A percentile compares a stretch with the other conserved stretches of the same genome.
Evolutionary conservation across 2,888 invertebrate species (phyloP).

Genomic region (Nymphalis c-album): DNA sequence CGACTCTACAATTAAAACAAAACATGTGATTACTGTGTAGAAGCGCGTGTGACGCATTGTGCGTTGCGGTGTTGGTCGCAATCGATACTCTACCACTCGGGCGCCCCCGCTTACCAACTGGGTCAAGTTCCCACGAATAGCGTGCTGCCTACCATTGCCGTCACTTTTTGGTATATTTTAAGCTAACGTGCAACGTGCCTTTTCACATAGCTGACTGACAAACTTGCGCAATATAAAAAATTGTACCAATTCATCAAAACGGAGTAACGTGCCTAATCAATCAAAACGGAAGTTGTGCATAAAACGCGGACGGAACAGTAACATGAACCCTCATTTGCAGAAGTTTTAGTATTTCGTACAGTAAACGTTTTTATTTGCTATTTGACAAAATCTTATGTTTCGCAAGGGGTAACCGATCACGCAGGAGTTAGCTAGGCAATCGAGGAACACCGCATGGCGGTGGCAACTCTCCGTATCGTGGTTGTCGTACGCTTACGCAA

Average conservation of each 20-base stretch:
- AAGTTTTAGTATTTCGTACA: background rate
- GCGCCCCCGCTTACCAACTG: constrained; percentile 66
- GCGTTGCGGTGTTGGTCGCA: constrained; percentile 70
- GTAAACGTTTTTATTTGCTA: background rate
- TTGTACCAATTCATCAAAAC: constrained; percentile 14
- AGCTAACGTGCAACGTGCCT: constrained; percentile 32
- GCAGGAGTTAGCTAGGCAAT: constrained; percentile 48
- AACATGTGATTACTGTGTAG: constrained; percentile 61
- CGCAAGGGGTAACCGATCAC: too few species aligned
- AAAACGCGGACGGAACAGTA: background rate
- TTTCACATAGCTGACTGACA: constrained; percentile 30
- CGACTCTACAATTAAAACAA: constrained; percentile 48
- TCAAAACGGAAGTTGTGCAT: background rate
- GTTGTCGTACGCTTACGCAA: constrained; percentile 78
- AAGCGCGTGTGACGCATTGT: constrained; percentile 73
- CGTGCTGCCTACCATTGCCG: constrained; percentile 56
- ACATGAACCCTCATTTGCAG: background rate
- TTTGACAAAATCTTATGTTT: background rate
- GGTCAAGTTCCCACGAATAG: constrained; percentile 78
- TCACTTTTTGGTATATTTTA: constrained; percentile 40
- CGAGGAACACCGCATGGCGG: constrained; percentile 46
- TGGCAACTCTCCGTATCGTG: constrained; percentile 54
- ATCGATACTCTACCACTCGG: constrained; percentile 72
- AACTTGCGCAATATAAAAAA: constrained; percentile 24
- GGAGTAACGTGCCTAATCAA: constrained; percentile 2